phyloP scores from a whole-genome alignment of 2,113 vertebrate species.

The Cheirogaleus medius region DNA sequence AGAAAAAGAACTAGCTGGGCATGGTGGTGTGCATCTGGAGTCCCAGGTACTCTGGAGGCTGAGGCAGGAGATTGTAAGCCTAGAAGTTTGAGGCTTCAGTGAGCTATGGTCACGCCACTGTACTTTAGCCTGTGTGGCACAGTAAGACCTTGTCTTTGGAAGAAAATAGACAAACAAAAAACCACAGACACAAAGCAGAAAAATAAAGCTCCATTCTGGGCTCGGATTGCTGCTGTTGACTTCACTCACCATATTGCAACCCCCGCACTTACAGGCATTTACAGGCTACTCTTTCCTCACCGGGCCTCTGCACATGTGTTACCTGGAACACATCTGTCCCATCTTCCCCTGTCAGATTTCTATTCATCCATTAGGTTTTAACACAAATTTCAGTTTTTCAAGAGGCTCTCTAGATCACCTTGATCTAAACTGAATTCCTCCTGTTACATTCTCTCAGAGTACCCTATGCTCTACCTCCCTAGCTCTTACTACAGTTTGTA shows the following conservation, averaged over 20 bases:
- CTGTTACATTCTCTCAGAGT: background rate
- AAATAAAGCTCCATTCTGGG: no score
- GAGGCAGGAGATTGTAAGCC: no score
- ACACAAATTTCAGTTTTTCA: background rate
- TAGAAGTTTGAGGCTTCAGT: no score
- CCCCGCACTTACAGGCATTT: fast-evolving
- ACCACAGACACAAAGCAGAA: background rate
- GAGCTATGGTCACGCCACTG: no score
- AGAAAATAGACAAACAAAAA: no score
- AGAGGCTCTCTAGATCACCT: background rate
- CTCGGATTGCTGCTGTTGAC: background rate
- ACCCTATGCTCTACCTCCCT: fast-evolving
- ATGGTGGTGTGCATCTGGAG: no score
- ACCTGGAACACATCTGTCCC: background rate
- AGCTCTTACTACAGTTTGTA: fast-evolving
- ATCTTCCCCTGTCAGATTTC: background rate
- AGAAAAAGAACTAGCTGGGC: no score
- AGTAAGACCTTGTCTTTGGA: no score
- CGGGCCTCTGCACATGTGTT: background rate
- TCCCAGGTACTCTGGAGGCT: no score
- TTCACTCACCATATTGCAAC: background rate
- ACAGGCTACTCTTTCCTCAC: background rate
- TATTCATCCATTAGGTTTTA: background rate
- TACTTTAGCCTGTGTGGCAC: no score
- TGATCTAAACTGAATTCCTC: background rate